Conservation (phyloP, 2,888 invertebrate genomes). For the Vandiemenella viatica region DNA sequence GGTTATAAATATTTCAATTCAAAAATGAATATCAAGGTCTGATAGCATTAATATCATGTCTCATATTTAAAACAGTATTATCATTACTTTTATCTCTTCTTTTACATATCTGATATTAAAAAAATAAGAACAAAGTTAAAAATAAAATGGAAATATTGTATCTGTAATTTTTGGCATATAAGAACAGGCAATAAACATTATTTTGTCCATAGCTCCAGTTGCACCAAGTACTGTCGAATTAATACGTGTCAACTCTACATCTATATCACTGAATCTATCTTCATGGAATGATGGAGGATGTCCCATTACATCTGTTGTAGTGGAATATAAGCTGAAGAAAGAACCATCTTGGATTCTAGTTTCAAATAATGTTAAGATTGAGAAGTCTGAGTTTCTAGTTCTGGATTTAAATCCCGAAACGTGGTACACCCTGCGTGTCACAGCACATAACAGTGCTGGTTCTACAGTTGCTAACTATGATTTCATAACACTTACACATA, state of each 20-base stretch:
- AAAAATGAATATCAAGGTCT: no score
- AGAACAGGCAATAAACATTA: no score
- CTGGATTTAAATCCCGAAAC: conserved; percentile 21
- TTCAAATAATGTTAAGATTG: conserved; percentile 20
- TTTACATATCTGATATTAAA: no score
- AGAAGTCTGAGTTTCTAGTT: conserved; percentile 20
- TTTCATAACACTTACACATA: conserved; percentile 21
- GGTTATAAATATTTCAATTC: no score
- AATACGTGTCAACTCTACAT: conserved; percentile 27
- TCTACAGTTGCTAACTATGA: conserved; percentile 22
- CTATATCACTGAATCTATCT: conserved; percentile 27
- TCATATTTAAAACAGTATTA: no score
- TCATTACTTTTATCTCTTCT: no score
- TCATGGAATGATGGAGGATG: conserved; percentile 29
- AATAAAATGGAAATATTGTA: no score
- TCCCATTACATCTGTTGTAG: conserved; percentile 27
- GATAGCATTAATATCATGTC: no score
- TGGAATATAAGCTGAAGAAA: conserved; percentile 23
- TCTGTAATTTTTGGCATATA: no score
- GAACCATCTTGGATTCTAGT: conserved; percentile 18
- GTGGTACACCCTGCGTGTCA: conserved; percentile 22
- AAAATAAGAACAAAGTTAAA: no score
- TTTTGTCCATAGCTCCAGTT: conserved; percentile 29
- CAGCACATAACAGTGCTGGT: conserved; percentile 22
- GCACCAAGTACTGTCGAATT: conserved; percentile 27